Conservation (phyloP, 2,797 vertebrate genomes). For the Tadarida brasiliensis region DNA sequence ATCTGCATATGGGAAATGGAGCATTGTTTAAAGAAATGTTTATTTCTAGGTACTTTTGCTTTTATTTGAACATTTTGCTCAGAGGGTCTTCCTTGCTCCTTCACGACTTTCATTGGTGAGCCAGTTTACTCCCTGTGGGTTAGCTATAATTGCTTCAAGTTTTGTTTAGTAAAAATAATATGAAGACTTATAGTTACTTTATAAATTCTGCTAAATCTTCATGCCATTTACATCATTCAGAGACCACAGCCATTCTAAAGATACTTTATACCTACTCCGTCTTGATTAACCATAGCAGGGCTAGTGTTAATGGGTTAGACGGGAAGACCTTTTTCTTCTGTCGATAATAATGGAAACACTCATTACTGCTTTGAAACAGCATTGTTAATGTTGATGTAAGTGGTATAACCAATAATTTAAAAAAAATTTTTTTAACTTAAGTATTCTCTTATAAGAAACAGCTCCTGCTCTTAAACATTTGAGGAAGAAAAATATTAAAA, state of each 20-base stretch:
- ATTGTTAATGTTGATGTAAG: constrained; percentile 33
- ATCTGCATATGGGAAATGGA: not conserved
- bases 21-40: constrained; percentile 5
- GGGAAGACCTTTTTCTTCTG: constrained; percentile 2
- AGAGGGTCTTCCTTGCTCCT: not conserved
- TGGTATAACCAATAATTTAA: not conserved
- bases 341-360: constrained; percentile 9
- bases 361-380: constrained; percentile 2
- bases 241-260: not conserved
- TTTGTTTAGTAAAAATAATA: not conserved
- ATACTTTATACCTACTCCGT: not conserved
- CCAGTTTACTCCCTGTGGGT: not conserved
- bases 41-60: not conserved
- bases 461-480: not conserved
- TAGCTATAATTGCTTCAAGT: not conserved
- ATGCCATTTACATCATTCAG: not conserved
- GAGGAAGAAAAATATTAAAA: not conserved
- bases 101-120: constrained; percentile 32
- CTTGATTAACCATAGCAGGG: not conserved
- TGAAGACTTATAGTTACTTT: not conserved
- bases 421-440: not conserved
- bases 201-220: not conserved
- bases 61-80: not conserved
- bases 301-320: not conserved
- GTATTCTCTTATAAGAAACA: not conserved